Base-by-base conservation (phyloP, 2,888 invertebrate species). In the Drosophila mayaguana region DNA sequence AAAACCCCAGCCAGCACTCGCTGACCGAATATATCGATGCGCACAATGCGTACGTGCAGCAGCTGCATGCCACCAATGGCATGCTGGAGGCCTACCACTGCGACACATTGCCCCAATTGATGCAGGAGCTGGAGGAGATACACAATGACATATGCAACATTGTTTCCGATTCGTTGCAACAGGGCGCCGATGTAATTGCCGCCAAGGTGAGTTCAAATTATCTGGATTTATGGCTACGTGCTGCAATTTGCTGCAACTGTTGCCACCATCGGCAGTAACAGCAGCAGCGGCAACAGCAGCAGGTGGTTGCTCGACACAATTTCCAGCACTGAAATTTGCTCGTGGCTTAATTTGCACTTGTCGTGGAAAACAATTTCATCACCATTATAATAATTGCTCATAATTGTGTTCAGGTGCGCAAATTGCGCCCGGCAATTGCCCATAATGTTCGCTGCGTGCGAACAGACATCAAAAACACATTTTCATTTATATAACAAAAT, bases 1-100 rank as follows among this genome's bases (percentile, higher is more conserved):
- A 95, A 90, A 95, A 94, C 84, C 96, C 95, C 72, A 96, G 94
- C 81, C 96, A 95, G 64, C 95, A 95, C 46, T 95, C 95, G 62
- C 93, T 96, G 81, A 96, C 95, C 66, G 95, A 95, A 63, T 98
- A 98, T 93, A 96, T 97, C 92, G 97, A 98, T 92, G 96, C 97
- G 16, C 98, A 98, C 94, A 98, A 98, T 94, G 96, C 96, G 77
- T 98, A 98, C 93, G 96, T 98, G 73, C 97, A 98, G 85, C 98
- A 98, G 91, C 94, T 98, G 78, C 96, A 97, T 81, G 97, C 98
- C 51, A 97, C 98, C 80, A 98, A 98, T 92, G 97, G 97, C 42
- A 97, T 98, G 95, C 94, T 97, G 81, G 97, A 98, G 86, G 96
- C 97, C 91, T 98, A 97, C 93, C 96, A 97, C 91, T 95, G 95